These are phyloP conservation scores for Acrocephalus kingi DNA, from an alignment of 2,113 vertebrate genomes.

Conservation along the genomic window DNA sequence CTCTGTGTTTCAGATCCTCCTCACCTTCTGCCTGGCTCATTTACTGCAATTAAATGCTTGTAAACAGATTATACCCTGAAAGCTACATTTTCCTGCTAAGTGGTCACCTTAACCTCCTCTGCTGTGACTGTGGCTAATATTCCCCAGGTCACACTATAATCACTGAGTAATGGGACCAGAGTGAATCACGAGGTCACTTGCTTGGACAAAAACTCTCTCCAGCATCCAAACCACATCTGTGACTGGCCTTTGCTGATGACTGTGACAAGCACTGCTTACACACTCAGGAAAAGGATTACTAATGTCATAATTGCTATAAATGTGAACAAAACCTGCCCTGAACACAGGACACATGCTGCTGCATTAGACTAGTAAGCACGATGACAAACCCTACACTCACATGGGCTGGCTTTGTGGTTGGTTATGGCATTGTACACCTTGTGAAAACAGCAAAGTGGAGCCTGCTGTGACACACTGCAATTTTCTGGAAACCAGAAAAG, in stretches of 20 bases:
- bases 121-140: not conserved
- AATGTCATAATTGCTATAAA: not conserved
- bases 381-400: not conserved
- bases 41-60: slow-evolving; percentile 61
- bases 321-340: not conserved
- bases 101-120: slow-evolving; percentile 35
- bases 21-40: slow-evolving; percentile 62
- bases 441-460: not conserved
- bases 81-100: slow-evolving; percentile 30
- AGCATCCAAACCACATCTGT: not conserved
- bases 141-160: slow-evolving; percentile 7
- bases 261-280: not conserved
- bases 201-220: not conserved
- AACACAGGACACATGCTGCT: not conserved
- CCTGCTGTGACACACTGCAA: not conserved
- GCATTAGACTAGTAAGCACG: not conserved
- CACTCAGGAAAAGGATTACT: not conserved
- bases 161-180: not conserved
- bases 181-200: not conserved
- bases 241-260: not conserved
- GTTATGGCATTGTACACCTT: not conserved
- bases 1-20: slow-evolving; percentile 54
- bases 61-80: slow-evolving; percentile 59
- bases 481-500: not conserved
- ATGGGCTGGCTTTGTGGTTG: not conserved